Evolutionary conservation across 1,140 invertebrate species (phyloP).

Genomic region (Lasioglossum baleicum): DNA sequence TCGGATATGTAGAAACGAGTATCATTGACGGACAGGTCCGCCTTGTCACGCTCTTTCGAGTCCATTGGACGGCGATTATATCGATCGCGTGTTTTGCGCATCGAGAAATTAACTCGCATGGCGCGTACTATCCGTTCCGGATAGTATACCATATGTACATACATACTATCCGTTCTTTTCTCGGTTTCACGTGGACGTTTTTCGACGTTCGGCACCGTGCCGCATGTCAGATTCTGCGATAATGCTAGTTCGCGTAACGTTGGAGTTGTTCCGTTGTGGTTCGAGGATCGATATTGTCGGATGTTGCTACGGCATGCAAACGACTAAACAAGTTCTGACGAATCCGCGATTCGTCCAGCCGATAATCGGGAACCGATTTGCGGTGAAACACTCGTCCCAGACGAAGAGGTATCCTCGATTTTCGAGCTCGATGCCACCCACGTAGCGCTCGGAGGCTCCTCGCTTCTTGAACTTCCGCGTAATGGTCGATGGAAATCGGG

Average conservation of each 20-base stretch:
- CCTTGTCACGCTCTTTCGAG: background rate
- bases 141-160: too few species aligned
- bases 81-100: background rate
- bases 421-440: conserved; percentile 37
- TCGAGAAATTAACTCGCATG: background rate
- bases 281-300: background rate
- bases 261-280: background rate
- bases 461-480: background rate
- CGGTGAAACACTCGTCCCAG: background rate
- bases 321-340: conserved; percentile 3
- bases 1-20: conserved; percentile 26
- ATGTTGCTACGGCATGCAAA: background rate
- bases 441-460: conserved; percentile 7
- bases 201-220: background rate
- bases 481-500: conserved; percentile 19
- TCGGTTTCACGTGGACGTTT: background rate
- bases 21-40: conserved; percentile 2
- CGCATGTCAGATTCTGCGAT: conserved; percentile 6
- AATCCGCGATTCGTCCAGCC: conserved; percentile 3
- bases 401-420: background rate
- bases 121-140: too few species aligned
- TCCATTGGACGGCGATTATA: background rate
- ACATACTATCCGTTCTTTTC: too few species aligned
- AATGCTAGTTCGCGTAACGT: conserved; percentile 4
- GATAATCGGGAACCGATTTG: background rate